These are phyloP conservation scores for Brachionus plicatilis DNA, from an alignment of 1,140 invertebrate genomes.

Conservation along the genomic window DNA sequence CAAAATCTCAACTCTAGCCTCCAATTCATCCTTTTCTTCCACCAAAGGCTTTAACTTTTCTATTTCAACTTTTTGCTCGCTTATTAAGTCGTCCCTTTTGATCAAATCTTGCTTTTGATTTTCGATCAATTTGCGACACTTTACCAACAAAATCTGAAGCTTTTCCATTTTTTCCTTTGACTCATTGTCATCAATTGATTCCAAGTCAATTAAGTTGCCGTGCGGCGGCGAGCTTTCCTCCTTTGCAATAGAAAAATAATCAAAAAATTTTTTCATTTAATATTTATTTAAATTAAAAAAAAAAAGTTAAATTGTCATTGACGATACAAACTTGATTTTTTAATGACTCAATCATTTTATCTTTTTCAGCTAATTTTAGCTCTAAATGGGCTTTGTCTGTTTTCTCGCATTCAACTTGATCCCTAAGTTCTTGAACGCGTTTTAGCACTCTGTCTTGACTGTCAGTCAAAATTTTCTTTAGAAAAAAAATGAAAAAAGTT, in stretches of 20 bases:
- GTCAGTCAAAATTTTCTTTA: conserved; percentile 23
- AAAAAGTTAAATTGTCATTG: not conserved
- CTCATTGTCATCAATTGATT: not conserved
- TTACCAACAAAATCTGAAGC: not conserved
- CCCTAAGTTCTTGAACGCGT: conserved; percentile 20
- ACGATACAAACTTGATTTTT: not conserved
- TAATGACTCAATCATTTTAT: not conserved
- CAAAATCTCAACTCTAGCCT: not conserved
- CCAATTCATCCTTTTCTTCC: not conserved
- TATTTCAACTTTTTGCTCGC: not conserved
- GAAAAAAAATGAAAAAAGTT: not conserved
- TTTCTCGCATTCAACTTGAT: conserved; percentile 20
- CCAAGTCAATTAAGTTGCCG: conserved; percentile 1
- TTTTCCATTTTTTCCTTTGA: conserved; percentile 27
- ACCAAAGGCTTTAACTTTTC: not conserved
- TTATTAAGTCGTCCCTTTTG: not conserved
- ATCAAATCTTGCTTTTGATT: conserved; percentile 22
- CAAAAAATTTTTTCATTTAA: not conserved
- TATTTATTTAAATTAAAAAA: not conserved
- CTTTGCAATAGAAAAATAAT: not conserved
- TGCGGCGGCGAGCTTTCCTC: not conserved
- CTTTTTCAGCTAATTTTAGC: conserved; percentile 1
- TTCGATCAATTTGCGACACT: conserved; percentile 11
- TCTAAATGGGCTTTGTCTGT: not conserved
- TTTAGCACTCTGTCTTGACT: conserved; percentile 31